phyloP scores from a whole-genome alignment of 2,888 invertebrate genomes.

The Pantelozetes paolii region DNA sequence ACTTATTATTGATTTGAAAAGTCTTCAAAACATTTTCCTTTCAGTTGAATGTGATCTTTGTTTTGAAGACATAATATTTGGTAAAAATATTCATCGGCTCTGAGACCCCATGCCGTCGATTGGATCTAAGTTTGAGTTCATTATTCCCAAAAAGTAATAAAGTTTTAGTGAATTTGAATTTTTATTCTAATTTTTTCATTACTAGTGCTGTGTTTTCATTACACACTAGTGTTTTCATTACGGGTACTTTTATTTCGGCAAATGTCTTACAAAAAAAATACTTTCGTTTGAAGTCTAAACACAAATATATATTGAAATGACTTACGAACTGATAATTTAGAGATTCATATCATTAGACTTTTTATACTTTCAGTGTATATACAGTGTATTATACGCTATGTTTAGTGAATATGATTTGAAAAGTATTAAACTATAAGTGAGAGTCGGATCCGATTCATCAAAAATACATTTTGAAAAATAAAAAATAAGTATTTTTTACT shows the following conservation, averaged over 20 bases:
- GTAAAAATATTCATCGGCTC: constrained; percentile 1
- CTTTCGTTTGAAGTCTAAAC: constrained; percentile 14
- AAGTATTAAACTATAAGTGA: background rate
- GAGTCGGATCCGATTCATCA: background rate
- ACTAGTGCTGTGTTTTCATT: too few relatives aligned
- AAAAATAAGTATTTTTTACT: background rate
- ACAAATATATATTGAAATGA: background rate
- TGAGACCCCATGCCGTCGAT: constrained; percentile 5
- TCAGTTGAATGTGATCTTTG: background rate
- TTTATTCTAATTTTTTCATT: constrained; percentile 24
- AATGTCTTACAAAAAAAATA: background rate
- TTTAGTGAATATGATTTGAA: background rate
- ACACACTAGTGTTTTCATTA: constrained; percentile 7
- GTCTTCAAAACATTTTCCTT: background rate
- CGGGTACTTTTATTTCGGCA: background rate
- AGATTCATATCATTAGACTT: constrained; percentile 6
- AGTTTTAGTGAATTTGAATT: background rate
- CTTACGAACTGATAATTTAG: constrained; percentile 22
- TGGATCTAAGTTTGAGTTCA: background rate
- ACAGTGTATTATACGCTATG: background rate
- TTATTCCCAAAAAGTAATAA: constrained; percentile 8
- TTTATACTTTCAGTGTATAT: background rate
- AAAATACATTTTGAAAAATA: background rate
- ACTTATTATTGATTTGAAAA: background rate
- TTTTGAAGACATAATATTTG: background rate